These are phyloP conservation scores for Malacoctenus gilli DNA, from an alignment of 2,797 vertebrate species.

Conservation along the genomic window DNA sequence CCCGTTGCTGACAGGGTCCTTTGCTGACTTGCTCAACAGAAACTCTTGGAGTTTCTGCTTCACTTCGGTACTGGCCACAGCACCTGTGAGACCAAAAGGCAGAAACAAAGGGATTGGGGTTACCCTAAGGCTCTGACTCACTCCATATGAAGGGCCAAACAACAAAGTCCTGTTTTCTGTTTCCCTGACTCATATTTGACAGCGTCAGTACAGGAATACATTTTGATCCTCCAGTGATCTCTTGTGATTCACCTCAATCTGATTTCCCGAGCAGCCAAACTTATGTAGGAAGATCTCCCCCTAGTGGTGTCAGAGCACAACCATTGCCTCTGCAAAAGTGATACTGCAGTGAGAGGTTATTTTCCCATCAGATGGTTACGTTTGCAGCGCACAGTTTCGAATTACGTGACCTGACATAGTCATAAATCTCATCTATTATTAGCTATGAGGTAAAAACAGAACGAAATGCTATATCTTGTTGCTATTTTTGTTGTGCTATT, in stretches of 20 bases:
- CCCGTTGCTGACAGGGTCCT: conserved; percentile 88
- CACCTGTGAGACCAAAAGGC: conserved; percentile 86
- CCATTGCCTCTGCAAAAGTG: conserved; percentile 36
- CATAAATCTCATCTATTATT: conserved; percentile 71
- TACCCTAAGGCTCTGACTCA: conserved; percentile 61
- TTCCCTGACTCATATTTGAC: conserved; percentile 5
- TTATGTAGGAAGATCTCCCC: conserved; percentile 80
- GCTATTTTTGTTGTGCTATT: conserved; percentile 61
- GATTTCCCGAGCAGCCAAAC: conserved; percentile 15
- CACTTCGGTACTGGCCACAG: conserved; percentile 96
- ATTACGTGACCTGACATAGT: conserved; percentile 68
- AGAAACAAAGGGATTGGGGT: conserved; percentile 70
- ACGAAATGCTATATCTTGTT: conserved; percentile 58
- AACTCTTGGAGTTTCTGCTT: conserved; percentile 99
- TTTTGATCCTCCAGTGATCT: neutral
- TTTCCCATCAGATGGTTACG: conserved; percentile 52
- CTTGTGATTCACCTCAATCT: conserved; percentile 10
- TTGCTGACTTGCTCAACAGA: conserved; percentile 96
- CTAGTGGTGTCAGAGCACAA: conserved; percentile 72
- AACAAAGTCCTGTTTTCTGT: conserved; percentile 3
- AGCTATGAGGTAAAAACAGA: conserved; percentile 71
- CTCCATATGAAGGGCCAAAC: neutral
- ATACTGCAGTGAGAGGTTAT: conserved; percentile 58
- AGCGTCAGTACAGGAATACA: neutral
- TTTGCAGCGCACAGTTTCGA: conserved; percentile 66